Base-by-base conservation (phyloP, 2,113 vertebrate species). In the Turnix velox region DNA sequence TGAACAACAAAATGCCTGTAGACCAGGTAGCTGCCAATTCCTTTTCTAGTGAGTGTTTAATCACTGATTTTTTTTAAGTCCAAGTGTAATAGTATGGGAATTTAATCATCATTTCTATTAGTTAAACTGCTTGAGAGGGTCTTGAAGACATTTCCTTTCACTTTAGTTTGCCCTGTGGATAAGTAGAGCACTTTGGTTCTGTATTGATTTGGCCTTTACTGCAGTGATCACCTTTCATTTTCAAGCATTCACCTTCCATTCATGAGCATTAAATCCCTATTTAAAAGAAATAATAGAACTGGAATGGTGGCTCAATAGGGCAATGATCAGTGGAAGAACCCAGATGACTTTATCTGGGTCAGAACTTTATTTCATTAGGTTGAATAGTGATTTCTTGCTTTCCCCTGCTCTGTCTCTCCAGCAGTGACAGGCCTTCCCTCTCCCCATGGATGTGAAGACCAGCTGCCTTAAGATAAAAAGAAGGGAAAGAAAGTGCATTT, bases 151-250 rank as follows among this genome's bases (percentile, higher is more conserved):
- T 72, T 94, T 95, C 72, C 79, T 94, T 85, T 94, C 84, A 91
- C 84, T 96, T 94, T 92, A 87, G 84, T 93, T 95, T 95, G 94
- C 91, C 94, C 96, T 51, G 71, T 86, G 74, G 90, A 77, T 96
- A 93, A 94, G 85, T 88, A 90, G 61, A 96, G 87, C 85, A 93
- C 91, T 94, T 95, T 95, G 95, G 84, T 96, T 91, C 85, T 93
- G 66, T 96, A 96, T 96, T 96, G 96, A 96, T 97, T 96, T 94
- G 86, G 95, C 95, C 93, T 97, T 96, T 96, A 93, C 94, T 94
- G 74, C 81, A 79, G 87, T 94, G 93, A 96, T 96, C 96, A 97
- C 96, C 93, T 96, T 96, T 96, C 91, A 96, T 95, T 96, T 95
- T 95, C 84, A 89, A 76, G 77, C 62, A 95, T 87, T 96, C 93